A percentile compares a stretch with the other conserved stretches of the same genome.
Evolutionary conservation across 2,113 vertebrate genomes (phyloP).

Genomic region (Tragelaphus buxtoni): DNA sequence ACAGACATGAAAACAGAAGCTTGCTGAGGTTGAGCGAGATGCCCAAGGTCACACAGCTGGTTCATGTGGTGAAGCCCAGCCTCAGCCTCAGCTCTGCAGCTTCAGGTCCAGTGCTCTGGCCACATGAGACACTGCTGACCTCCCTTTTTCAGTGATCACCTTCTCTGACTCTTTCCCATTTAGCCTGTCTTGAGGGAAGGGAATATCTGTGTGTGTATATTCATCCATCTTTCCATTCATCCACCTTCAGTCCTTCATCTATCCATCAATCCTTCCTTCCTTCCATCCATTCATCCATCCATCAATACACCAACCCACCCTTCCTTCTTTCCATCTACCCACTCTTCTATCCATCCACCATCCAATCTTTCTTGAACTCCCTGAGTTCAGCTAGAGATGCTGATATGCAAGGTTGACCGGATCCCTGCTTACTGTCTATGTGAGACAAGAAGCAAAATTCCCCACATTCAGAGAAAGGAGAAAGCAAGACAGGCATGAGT

Average conservation of each 20-base stretch:
- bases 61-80: not conserved
- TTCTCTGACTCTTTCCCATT: not conserved
- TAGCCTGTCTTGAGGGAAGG: not conserved
- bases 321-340: no score
- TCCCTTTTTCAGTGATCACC: not conserved
- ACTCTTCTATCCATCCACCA: accelerated
- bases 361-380: not conserved
- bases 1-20: not conserved
- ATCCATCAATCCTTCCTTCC: no score
- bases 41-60: not conserved
- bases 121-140: accelerated
- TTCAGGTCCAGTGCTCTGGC: not conserved
- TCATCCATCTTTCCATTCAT: no score
- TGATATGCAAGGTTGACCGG: not conserved
- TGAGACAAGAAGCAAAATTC: not conserved
- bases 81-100: not conserved
- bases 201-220: no score
- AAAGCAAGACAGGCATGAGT: slow-evolving; percentile 77
- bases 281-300: not conserved
- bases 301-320: not conserved
- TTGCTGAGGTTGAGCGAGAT: no score
- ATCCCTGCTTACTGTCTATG: not conserved
- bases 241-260: not conserved
- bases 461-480: slow-evolving; percentile 74
- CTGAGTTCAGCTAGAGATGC: not conserved